phyloP scores from a whole-genome alignment of 2,797 vertebrate genomes.

The Semaprochilodus insignis region DNA sequence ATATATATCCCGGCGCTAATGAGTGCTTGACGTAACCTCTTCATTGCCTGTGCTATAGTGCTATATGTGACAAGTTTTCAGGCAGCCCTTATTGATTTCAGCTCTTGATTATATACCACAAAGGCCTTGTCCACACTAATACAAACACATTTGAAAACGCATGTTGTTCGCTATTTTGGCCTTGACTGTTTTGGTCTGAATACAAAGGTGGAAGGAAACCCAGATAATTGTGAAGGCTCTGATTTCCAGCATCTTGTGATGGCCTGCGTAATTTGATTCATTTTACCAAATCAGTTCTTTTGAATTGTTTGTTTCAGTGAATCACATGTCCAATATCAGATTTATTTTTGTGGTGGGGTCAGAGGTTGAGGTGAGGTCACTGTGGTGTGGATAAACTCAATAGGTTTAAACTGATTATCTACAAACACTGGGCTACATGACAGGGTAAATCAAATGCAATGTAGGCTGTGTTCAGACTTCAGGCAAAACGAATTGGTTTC shows the following conservation, averaged over 20 bases:
- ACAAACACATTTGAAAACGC: background rate
- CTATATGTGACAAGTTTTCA: background rate
- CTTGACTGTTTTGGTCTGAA: background rate
- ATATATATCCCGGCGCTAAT: background rate
- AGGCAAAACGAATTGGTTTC: too few relatives aligned
- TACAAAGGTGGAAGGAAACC: background rate
- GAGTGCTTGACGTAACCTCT: background rate
- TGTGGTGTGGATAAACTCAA: too few relatives aligned
- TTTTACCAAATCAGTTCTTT: too few relatives aligned
- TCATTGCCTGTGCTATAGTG: background rate
- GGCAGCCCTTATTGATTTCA: background rate
- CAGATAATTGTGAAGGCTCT: background rate
- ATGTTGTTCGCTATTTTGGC: background rate
- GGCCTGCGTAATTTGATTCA: too few relatives aligned
- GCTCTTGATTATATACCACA: slow-evolving; percentile 2
- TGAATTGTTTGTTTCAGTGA: too few relatives aligned
- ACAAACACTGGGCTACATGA: too few relatives aligned
- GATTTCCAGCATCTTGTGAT: background rate
- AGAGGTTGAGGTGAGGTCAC: too few relatives aligned
- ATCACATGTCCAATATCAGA: too few relatives aligned
- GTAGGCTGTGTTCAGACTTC: too few relatives aligned
- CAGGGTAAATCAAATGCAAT: too few relatives aligned
- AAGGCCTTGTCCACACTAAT: background rate
- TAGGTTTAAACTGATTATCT: too few relatives aligned
- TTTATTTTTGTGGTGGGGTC: too few relatives aligned